phyloP scores from a whole-genome alignment of 2,888 invertebrate species.

The Andricus curvator region DNA sequence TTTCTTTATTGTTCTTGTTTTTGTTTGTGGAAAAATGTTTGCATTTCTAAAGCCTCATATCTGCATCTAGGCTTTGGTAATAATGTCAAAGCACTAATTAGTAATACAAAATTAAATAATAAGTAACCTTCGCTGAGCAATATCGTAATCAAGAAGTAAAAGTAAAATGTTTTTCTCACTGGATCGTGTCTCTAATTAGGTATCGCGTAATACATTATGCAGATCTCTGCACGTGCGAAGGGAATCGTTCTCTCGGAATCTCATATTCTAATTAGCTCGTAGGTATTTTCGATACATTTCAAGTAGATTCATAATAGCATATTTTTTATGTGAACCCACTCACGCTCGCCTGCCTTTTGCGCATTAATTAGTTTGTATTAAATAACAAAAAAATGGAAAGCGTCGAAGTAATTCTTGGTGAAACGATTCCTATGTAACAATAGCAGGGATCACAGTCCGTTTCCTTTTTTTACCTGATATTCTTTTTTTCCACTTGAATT shows the following conservation, averaged over 20 bases:
- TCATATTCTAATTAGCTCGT: slow-evolving; percentile 24
- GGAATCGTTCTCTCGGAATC: slow-evolving; percentile 18
- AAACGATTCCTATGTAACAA: slow-evolving; percentile 39
- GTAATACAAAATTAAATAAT: slow-evolving; percentile 41
- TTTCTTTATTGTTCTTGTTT: no score
- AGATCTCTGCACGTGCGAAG: slow-evolving; percentile 34
- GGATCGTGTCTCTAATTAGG: slow-evolving; percentile 32
- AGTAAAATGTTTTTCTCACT: slow-evolving; percentile 40
- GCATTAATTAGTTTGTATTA: slow-evolving; percentile 26
- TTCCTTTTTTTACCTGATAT: no score
- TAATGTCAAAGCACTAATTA: slow-evolving; percentile 34
- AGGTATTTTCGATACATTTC: slow-evolving; percentile 5
- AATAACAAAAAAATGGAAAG: slow-evolving; percentile 37
- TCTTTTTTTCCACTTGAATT: no score
- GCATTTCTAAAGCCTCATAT: not conserved
- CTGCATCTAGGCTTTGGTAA: not conserved
- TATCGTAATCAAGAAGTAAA: slow-evolving; percentile 31
- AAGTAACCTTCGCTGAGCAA: not conserved
- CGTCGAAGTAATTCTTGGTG: slow-evolving; percentile 12
- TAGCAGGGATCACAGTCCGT: not conserved
- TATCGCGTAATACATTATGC: slow-evolving; percentile 38
- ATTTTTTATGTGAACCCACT: slow-evolving; percentile 21
- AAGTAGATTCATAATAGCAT: not conserved
- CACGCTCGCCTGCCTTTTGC: slow-evolving; percentile 1
- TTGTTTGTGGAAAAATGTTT: not conserved